Base-by-base conservation (phyloP, 2,797 vertebrate species). In the Gobionotothen gibberifrons region DNA sequence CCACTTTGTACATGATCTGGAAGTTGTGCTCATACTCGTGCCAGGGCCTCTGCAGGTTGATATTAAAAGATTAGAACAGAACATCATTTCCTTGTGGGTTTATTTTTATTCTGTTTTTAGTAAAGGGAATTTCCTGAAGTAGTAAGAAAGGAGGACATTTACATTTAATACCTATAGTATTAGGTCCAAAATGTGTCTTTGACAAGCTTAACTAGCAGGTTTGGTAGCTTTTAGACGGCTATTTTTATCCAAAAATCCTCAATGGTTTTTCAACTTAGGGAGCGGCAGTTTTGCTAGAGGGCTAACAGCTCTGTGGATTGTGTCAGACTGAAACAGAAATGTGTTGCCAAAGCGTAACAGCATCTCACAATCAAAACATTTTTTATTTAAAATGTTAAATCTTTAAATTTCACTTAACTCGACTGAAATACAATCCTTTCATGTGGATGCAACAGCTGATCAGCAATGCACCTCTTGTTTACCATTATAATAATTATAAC, bases 1-100 rank as follows among this genome's bases (percentile, higher is more conserved):
- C 98, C 82, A 99, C 98, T 93, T 96, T 97, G 89, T 99, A 99
- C 98, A 99, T 99, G 72, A 99, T 99, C 94, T 99, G 98, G 89
- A 99, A 99, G 94, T 99, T 99, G 94, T 99, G 98, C 85, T 99
- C 98, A 0, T 98, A 99, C 84, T 99, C 98, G 3, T 99, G 98
- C 98, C 98, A 99, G 1, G 98, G 98, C 82, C 98, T 95, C 98
- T 99, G 91, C 55, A 87, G 82, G 47, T 42, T 17, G 53, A 70
- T 19, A 79, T 21, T 42, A 67, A 68, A 65, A 62, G 0, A 36
- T 4, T 19, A 58, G 7, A 74, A 29, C 19, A 29, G 15, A 2
- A 55, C 15, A 48, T 69, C 2, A 70, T 46, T 80, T 73, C n/a
- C 22, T 56, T 44, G 5, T 56, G 40, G n/a, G 9, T 55, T 7